These are phyloP conservation scores for Aphidius gifuensis DNA, from an alignment of 1,140 invertebrate genomes.

Conservation along the genomic window DNA sequence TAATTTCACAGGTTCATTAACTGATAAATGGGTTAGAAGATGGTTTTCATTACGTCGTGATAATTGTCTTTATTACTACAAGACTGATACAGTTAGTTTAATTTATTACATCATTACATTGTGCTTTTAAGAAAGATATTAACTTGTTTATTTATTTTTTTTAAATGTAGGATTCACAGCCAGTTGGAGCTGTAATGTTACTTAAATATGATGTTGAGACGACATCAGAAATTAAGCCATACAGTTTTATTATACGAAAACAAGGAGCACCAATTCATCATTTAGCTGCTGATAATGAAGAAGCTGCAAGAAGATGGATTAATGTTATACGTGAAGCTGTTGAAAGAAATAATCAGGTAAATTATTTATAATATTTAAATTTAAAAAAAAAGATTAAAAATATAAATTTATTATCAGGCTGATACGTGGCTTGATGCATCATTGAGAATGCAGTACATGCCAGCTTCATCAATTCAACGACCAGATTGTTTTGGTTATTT, in stretches of 20 bases:
- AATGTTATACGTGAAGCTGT: constrained; percentile 70
- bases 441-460: constrained; percentile 65
- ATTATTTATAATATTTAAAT: neutral
- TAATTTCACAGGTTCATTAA: constrained; percentile 51
- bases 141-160: constrained; percentile 9
- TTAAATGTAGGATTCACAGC: constrained; percentile 73
- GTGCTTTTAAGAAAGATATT: neutral
- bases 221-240: constrained; percentile 61
- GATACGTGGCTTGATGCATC: constrained; percentile 78
- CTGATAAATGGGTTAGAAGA: constrained; percentile 78
- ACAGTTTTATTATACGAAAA: constrained; percentile 73
- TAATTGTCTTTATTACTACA: constrained; percentile 94
- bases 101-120: neutral
- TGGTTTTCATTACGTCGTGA: constrained; percentile 90
- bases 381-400: neutral
- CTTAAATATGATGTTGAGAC: constrained; percentile 74
- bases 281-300: constrained; percentile 77
- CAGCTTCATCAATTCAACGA: constrained; percentile 69
- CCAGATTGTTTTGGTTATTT: constrained; percentile 91
- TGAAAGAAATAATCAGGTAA: constrained; percentile 63
- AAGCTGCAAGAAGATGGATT: constrained; percentile 72
- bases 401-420: constrained; percentile 50
- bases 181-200: constrained; percentile 84
- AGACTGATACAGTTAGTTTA: constrained; percentile 72
- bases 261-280: constrained; percentile 73